Evolutionary conservation across 2,113 vertebrate genomes (phyloP).

Genomic region (Trematocara nigrifrons): DNA sequence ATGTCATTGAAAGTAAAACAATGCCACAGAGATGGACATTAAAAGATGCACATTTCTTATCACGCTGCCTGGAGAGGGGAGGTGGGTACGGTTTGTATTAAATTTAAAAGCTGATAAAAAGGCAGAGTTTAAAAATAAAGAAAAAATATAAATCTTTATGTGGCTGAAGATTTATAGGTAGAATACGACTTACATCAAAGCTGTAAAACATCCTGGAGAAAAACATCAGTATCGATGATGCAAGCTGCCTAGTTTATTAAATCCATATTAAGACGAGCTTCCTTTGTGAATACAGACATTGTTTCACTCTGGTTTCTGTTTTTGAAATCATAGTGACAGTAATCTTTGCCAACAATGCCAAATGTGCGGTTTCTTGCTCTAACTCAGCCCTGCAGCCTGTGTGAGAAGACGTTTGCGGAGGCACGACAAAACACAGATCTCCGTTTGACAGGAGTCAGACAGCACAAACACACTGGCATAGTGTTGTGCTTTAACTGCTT

Average conservation of each 20-base stretch:
- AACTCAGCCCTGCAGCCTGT: not conserved
- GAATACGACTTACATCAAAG: not conserved
- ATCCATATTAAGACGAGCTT: not conserved
- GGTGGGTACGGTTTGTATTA: not conserved
- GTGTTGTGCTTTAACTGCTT: not conserved
- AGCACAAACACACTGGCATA: not conserved
- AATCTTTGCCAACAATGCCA: constrained; percentile 31
- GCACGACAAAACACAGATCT: constrained; percentile 10
- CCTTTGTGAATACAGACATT: not conserved
- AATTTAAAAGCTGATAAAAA: constrained; percentile 16
- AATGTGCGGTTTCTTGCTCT: not conserved
- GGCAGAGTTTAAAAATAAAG: not conserved
- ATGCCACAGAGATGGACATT: constrained; percentile 10
- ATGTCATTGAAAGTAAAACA: constrained; percentile 28
- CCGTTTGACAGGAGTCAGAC: not conserved
- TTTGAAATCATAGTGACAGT: constrained; percentile 14
- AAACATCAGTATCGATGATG: not conserved
- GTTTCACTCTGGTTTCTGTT: constrained; percentile 3
- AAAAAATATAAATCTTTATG: not conserved
- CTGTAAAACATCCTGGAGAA: not conserved
- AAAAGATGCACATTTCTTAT: not conserved
- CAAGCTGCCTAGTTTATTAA: not conserved
- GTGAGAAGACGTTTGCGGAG: not conserved
- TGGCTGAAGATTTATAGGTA: not conserved
- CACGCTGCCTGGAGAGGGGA: not conserved